phyloP scores from a whole-genome alignment of 1,140 invertebrate species.

The Helicorthomorpha holstii region DNA sequence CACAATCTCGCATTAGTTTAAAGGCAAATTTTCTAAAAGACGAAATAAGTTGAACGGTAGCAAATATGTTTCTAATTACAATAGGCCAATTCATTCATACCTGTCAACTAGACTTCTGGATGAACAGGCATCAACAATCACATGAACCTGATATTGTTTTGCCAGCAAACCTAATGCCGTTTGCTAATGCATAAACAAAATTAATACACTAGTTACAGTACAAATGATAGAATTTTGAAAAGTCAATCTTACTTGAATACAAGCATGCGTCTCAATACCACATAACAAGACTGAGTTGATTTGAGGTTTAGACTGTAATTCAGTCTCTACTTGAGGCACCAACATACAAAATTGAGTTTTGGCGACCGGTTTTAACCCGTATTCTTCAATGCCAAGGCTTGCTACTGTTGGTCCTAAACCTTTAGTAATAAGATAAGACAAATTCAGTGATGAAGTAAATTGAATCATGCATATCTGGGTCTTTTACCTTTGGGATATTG shows the following conservation, averaged over 20 bases:
- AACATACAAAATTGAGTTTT: slow-evolving; percentile 47
- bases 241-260: too few species aligned
- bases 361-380: slow-evolving; percentile 27
- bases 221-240: too few species aligned
- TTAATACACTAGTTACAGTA: too few species aligned
- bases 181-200: too few species aligned
- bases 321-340: slow-evolving; percentile 30
- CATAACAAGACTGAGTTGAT: slow-evolving; percentile 38
- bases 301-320: slow-evolving; percentile 17
- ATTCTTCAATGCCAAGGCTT: slow-evolving; percentile 34
- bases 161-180: slow-evolving; percentile 38
- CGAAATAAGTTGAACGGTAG: background rate
- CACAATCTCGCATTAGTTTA: slow-evolving; percentile 37
- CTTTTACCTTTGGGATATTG: slow-evolving; percentile 45
- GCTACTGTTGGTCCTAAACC: slow-evolving; percentile 41
- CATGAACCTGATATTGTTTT: slow-evolving; percentile 38
- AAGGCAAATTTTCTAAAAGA: slow-evolving; percentile 27
- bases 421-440: slow-evolving; percentile 14
- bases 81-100: slow-evolving; percentile 18
- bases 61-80: background rate
- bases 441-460: background rate
- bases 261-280: slow-evolving; percentile 50
- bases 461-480: background rate
- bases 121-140: slow-evolving; percentile 42
- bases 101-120: slow-evolving; percentile 40